Base-by-base conservation (phyloP, 2,797 vertebrate genomes). In the Hemibagrus guttatus region DNA sequence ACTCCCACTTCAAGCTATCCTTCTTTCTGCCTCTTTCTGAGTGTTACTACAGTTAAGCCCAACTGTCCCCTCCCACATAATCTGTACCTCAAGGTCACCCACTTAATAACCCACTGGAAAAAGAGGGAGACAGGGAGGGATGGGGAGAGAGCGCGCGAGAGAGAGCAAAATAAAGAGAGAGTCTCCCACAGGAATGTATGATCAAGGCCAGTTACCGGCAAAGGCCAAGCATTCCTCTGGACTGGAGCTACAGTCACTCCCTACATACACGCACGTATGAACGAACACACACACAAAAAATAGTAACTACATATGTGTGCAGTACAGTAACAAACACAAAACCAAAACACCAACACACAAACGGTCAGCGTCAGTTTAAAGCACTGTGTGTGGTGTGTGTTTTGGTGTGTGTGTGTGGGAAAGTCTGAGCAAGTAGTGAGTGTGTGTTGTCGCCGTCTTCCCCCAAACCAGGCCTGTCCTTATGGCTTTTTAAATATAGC, bases 151-250 rank as follows among this genome's bases (percentile, higher is more conserved):
- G 42, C 39, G 46, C 75, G 52, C 49, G 58, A 56, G 54, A 74
- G 63, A 23, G 35, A 56, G 81, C 31, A 61, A 81, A 69, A 26
- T 52, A 26, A 19, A 89, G 90, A 93, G 94, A 71, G 93, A 94
- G 93, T 95, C 95, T 95, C 96, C 94, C 94, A 92, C 85, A 96
- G 96, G 96, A 97, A 98, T 97, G 96, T 92, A 90, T 93, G 93
- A 97, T 96, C 96, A 97, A 95, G 95, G 96, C 96, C 96, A 96
- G 95, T 92, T 91, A 93, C 96, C 94, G 93, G 95, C 96, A 94
- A 94, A 95, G 94, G 95, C 94, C 93, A 93, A 87, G 92, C 96
- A 96, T 95, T 96, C 96, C 95, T 94, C 90, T 92, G 90, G 90
- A 93, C 94, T 93, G 94, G 46, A 92, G 91, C 96, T 94, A 93